Base-by-base conservation (phyloP, 2,113 vertebrate genomes). In the Apus apus region DNA sequence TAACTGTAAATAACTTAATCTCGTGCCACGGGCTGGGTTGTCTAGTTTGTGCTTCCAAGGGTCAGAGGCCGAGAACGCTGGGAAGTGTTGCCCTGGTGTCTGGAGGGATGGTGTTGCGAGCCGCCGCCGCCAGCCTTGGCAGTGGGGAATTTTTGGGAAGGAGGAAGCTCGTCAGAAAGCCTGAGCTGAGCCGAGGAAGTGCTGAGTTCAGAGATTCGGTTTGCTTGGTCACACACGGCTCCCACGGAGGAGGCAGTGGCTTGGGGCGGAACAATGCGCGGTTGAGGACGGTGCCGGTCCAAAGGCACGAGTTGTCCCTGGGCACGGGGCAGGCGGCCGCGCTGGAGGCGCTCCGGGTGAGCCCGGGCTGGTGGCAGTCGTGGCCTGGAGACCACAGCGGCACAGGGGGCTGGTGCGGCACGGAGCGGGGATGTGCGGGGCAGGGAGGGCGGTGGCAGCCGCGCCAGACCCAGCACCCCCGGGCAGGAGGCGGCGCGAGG, bases 181-280 rank as follows among this genome's bases (percentile, higher is more conserved):
- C 26, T 0, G 18, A 56, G 80, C 16, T 1, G 61, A 61, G 83
- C 54, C 1, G 0, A 86, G 51, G 46, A 68, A 81, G 53, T 61
- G 89, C 93, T 95, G 96, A 94, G 76, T 54, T 56, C 13, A 5
- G 83, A 57, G 76, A n/a, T 77, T 84, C 4, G 1, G 38, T 76
- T 27, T 66, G 51, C 10, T 19, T 66, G 68, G 74, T 54, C 0
- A 0, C 46, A 5, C 11, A 30, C 7, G 4, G 48, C 46, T 82
- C 66, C 57, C 38, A 16, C 13, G 2, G 13, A 40, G 65, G 50
- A 56, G 77, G 65, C 50, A 56, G 36, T 11, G 2, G 76, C 16
- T 22, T 1, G 0, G 60, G 76, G 56, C 51, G 36, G 21, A 26
- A 9, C 0, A 4, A 5, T 50, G 65, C 0, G 1, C 1, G 1